Evolutionary conservation across 37 sponge, comb jelly and placozoan species (phyloP).

Genomic region (Tethya wilhelma): DNA sequence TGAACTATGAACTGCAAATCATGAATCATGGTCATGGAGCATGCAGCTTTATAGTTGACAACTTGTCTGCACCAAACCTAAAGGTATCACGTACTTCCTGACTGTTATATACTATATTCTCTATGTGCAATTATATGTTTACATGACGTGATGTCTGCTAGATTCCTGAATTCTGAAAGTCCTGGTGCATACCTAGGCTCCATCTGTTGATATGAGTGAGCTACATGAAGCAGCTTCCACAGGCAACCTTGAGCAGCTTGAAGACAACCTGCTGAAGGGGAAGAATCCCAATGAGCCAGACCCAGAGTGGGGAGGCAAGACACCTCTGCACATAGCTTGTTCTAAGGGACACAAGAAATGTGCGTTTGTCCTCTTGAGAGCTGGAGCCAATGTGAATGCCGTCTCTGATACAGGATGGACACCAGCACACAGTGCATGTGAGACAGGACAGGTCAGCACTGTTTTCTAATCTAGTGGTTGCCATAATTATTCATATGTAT

Average conservation of each 20-base stretch:
- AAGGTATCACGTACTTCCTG: too few relatives aligned
- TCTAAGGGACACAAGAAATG: conserved; percentile 68
- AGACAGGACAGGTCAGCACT: conserved; percentile 49
- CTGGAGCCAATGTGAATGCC: conserved; percentile 71
- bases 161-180: too few relatives aligned
- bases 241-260: conserved; percentile 46
- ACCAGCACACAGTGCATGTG: conserved; percentile 86
- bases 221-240: conserved; percentile 77
- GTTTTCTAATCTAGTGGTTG: conserved; percentile 4
- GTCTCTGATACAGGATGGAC: conserved; percentile 83
- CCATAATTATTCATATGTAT: not conserved
- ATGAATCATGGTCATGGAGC: too few relatives aligned
- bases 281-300: conserved; percentile 65
- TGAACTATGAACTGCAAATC: too few relatives aligned
- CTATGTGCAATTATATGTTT: too few relatives aligned
- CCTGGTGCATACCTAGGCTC: too few relatives aligned
- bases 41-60: too few relatives aligned
- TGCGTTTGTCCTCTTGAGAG: conserved; percentile 60
- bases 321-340: conserved; percentile 92
- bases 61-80: too few relatives aligned
- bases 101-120: too few relatives aligned
- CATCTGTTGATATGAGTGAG: conserved; percentile 63
- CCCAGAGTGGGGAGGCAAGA: conserved; percentile 80
- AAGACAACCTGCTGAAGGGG: conserved; percentile 48
- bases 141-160: too few relatives aligned